phyloP scores from a whole-genome alignment of 1,140 invertebrate species.

The Alviniconcha marisindica region DNA sequence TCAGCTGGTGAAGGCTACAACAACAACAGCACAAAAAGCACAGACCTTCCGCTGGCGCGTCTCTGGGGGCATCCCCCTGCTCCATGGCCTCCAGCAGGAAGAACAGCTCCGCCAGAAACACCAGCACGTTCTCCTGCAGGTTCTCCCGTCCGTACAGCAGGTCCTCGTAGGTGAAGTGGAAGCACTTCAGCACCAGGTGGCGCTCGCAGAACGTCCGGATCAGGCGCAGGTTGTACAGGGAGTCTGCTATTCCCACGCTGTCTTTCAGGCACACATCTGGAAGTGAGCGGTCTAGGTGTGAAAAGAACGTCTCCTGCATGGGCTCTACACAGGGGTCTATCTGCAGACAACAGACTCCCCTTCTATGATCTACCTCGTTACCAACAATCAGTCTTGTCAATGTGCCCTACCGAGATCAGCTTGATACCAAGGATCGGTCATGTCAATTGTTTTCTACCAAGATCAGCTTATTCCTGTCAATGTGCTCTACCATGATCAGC shows the following conservation, averaged over 20 bases:
- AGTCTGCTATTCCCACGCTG: constrained; percentile 85
- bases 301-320: too few species aligned
- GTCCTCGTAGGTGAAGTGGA: constrained; percentile 97
- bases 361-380: too few species aligned
- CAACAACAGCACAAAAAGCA: background rate
- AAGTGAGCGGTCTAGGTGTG: too few species aligned
- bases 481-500: too few species aligned
- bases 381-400: too few species aligned
- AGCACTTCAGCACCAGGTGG: constrained; percentile 85
- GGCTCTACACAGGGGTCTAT: too few species aligned
- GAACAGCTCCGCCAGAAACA: constrained; percentile 96
- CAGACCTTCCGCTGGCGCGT: background rate
- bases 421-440: too few species aligned
- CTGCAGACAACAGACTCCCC: too few species aligned
- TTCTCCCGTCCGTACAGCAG: constrained; percentile 93
- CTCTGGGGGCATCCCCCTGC: background rate
- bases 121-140: constrained; percentile 88
- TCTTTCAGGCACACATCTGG: constrained; percentile 78
- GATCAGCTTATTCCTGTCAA: too few species aligned
- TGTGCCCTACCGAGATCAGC: too few species aligned
- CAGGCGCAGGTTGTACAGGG: constrained; percentile 94
- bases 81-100: constrained; percentile 87
- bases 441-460: too few species aligned
- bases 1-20: too few species aligned
- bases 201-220: constrained; percentile 90